Evolutionary conservation across 2,888 invertebrate species (phyloP).

Genomic region (Palloptera scutellata): DNA sequence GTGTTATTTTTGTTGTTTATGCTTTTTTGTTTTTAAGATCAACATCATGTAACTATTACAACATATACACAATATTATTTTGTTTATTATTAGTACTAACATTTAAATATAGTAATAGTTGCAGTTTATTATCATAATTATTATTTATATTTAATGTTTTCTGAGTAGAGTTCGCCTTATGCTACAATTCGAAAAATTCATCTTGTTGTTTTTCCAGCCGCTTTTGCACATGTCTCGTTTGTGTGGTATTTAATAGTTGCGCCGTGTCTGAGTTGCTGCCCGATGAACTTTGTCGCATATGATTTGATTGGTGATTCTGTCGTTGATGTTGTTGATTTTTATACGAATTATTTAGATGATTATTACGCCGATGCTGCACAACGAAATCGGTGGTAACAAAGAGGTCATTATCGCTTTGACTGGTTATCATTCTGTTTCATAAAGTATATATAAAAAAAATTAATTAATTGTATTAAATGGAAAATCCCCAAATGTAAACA

Average conservation of each 20-base stretch:
- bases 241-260: conserved; percentile 72
- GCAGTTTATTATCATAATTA: conserved; percentile 8
- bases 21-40: too few species aligned
- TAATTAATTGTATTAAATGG: conserved; percentile 4
- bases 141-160: conserved; percentile 19
- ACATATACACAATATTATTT: background rate
- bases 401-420: conserved; percentile 60
- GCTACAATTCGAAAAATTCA: conserved; percentile 92
- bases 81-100: too few species aligned
- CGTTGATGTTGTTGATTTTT: conserved; percentile 54
- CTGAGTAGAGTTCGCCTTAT: conserved; percentile 47
- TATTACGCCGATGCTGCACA: conserved; percentile 52
- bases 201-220: conserved; percentile 86
- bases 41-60: conserved; percentile 2
- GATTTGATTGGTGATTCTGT: conserved; percentile 47
- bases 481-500: background rate
- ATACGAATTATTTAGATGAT: conserved; percentile 57
- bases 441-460: conserved; percentile 18
- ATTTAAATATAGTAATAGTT: background rate
- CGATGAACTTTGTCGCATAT: conserved; percentile 63
- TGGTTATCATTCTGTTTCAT: conserved; percentile 55
- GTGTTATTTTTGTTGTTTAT: too few species aligned
- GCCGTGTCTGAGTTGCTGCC: conserved; percentile 67
- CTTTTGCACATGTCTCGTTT: conserved; percentile 80
- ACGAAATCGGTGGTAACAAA: conserved; percentile 53